Percentiles rank a stretch among this genome's conserved stretches.
Conservation (phyloP, 1,140 invertebrate genomes). For the Lordiphosa collinella region DNA sequence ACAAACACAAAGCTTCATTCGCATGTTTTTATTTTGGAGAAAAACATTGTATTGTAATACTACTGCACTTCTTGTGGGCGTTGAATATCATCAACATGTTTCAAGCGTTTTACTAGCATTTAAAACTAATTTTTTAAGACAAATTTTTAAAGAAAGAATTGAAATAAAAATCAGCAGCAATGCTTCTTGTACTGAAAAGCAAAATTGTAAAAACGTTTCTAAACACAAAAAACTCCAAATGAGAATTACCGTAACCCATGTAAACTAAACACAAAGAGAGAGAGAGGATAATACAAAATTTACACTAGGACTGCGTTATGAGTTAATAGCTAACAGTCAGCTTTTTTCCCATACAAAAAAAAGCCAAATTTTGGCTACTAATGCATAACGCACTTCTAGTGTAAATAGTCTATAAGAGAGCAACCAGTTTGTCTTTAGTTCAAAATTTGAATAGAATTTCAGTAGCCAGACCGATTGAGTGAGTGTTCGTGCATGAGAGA, state of each 20-base stretch:
- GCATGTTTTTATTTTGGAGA: conserved; percentile 56
- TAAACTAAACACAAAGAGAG: background rate
- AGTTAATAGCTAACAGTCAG: too few relatives aligned
- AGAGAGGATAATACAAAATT: too few relatives aligned
- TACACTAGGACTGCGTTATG: too few relatives aligned
- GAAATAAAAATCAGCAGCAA: conserved; percentile 40
- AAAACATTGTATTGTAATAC: conserved; percentile 34
- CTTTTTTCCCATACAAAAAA: too few relatives aligned
- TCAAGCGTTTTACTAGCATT: conserved; percentile 52
- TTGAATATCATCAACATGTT: conserved; percentile 49
- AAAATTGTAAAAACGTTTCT: conserved; percentile 47
- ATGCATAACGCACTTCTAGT: too few relatives aligned
- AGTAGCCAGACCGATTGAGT: background rate
- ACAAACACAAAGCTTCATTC: conserved; percentile 37
- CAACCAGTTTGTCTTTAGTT: background rate
- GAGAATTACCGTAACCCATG: conserved; percentile 1
- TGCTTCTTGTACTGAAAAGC: conserved; percentile 24
- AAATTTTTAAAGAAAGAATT: conserved; percentile 34
- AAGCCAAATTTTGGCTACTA: too few relatives aligned
- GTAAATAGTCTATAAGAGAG: too few relatives aligned
- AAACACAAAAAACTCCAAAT: conserved; percentile 2
- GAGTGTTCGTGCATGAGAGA: too few relatives aligned
- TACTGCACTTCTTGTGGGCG: conserved; percentile 52
- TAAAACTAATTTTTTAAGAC: conserved; percentile 51
- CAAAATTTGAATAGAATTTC: background rate